phyloP scores from a whole-genome alignment of 2,888 invertebrate genomes.

The Agriopis leucophaearia region DNA sequence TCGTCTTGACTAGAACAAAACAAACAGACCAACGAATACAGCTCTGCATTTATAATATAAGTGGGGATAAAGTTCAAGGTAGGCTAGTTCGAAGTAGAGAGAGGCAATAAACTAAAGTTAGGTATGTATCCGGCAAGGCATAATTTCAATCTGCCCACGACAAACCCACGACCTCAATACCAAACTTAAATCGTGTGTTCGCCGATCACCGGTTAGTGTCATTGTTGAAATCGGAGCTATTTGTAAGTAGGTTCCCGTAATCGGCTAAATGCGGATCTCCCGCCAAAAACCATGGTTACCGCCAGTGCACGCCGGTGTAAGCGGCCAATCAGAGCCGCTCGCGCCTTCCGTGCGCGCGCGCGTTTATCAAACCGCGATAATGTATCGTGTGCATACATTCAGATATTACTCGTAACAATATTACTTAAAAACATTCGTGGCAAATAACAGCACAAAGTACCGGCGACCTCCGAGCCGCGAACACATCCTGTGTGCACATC shows the following conservation, averaged over 20 bases:
- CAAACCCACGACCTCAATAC: slow-evolving; percentile 8
- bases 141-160: background rate
- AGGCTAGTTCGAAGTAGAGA: slow-evolving; percentile 32
- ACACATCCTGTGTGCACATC: slow-evolving; percentile 61
- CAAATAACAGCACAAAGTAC: slow-evolving; percentile 60
- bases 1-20: background rate
- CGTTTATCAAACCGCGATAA: slow-evolving; percentile 76
- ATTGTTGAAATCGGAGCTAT: slow-evolving; percentile 39
- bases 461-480: slow-evolving; percentile 64
- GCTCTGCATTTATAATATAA: background rate
- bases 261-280: slow-evolving; percentile 67
- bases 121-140: background rate
- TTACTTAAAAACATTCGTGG: slow-evolving; percentile 67
- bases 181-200: slow-evolving; percentile 48
- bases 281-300: slow-evolving; percentile 65
- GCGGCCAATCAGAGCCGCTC: slow-evolving; percentile 75
- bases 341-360: slow-evolving; percentile 75
- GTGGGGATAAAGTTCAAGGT: slow-evolving; percentile 46
- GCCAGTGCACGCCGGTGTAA: slow-evolving; percentile 54
- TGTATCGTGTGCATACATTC: slow-evolving; percentile 59
- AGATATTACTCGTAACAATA: slow-evolving; percentile 67
- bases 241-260: slow-evolving; percentile 41
- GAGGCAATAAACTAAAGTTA: slow-evolving; percentile 7
- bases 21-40: background rate
- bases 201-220: slow-evolving; percentile 23